Percentiles rank a stretch among this genome's conserved stretches.
Conservation (phyloP, 1,140 invertebrate species). For the Drosophila triauraria region DNA sequence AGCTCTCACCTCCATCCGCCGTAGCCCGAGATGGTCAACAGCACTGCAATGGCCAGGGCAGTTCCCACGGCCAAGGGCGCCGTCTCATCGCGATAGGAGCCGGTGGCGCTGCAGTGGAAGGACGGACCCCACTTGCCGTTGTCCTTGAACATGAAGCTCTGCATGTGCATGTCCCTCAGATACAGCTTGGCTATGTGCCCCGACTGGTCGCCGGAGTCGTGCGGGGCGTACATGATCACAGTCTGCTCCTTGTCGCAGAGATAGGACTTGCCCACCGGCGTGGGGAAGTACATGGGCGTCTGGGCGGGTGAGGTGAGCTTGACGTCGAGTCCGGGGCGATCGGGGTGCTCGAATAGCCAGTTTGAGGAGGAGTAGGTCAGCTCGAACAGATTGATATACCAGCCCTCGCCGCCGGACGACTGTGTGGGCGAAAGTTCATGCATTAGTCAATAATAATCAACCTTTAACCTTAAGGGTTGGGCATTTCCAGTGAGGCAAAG, state of each 20-base stretch:
- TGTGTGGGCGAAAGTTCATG: conserved; percentile 13
- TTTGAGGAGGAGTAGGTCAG: conserved; percentile 88
- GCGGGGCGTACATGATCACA: conserved; percentile 80
- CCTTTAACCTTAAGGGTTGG: conserved; percentile 40
- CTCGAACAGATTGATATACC: conserved; percentile 92
- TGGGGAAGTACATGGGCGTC: conserved; percentile 90
- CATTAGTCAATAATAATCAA: conserved; percentile 4
- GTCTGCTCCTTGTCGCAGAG: conserved; percentile 89
- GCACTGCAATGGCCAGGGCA: conserved; percentile 92
- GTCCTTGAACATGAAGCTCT: conserved; percentile 88
- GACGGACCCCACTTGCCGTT: conserved; percentile 87
- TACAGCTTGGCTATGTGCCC: conserved; percentile 87
- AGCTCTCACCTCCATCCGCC: conserved; percentile 87
- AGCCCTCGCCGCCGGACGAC: conserved; percentile 91
- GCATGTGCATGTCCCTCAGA: conserved; percentile 87
- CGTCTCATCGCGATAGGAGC: conserved; percentile 89
- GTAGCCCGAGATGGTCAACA: conserved; percentile 93
- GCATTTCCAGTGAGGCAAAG: background rate
- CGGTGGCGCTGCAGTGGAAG: conserved; percentile 86
- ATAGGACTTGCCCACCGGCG: conserved; percentile 94
- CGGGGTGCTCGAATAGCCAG: conserved; percentile 86
- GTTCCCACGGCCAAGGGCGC: conserved; percentile 95
- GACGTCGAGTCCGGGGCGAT: conserved; percentile 85
- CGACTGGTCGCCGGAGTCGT: conserved; percentile 78
- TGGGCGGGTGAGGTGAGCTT: conserved; percentile 87